Percentiles rank a stretch among this genome's conserved stretches.
These are phyloP conservation scores for Cyclophora albipunctata DNA, from an alignment of 2,888 invertebrate genomes.

Conservation along the genomic window DNA sequence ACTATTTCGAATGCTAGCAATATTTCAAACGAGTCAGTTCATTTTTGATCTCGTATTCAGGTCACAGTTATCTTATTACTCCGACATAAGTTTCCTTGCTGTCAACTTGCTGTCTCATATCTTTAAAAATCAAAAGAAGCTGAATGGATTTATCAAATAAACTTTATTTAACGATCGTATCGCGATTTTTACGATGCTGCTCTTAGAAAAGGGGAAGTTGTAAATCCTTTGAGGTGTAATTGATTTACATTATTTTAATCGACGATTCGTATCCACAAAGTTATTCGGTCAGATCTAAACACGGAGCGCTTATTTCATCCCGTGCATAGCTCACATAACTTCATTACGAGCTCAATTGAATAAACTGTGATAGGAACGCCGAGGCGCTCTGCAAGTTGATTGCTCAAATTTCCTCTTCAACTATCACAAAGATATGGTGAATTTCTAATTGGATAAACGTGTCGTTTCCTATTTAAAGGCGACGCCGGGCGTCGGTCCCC, in stretches of 20 bases:
- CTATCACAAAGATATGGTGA: conserved; percentile 76
- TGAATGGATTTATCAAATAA: conserved; percentile 16
- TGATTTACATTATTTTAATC: conserved; percentile 3
- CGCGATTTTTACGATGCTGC: not conserved
- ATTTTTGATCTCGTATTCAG: conserved; percentile 43
- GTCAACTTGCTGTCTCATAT: conserved; percentile 31
- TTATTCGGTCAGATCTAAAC: conserved; percentile 33
- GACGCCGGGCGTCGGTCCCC: conserved; percentile 63
- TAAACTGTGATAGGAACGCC: conserved; percentile 73
- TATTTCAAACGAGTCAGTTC: conserved; percentile 44
- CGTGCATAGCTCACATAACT: conserved; percentile 66
- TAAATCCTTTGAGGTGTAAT: not conserved
- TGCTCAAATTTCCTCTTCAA: conserved; percentile 76
- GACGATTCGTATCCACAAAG: conserved; percentile 23
- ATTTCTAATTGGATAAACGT: conserved; percentile 77
- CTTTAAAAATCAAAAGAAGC: conserved; percentile 25
- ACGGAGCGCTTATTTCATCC: conserved; percentile 44
- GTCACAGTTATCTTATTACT: conserved; percentile 49
- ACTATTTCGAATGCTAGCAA: conserved; percentile 48
- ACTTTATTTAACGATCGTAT: no score
- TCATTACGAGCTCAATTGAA: conserved; percentile 74
- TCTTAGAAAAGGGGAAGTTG: not conserved
- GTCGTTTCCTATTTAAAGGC: conserved; percentile 76
- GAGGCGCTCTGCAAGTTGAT: conserved; percentile 72
- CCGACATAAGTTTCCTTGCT: conserved; percentile 32